A percentile compares a stretch with the other conserved stretches of the same genome.
phyloP scores from a whole-genome alignment of 2,797 vertebrate species.

The Acipenser transmontanus region DNA sequence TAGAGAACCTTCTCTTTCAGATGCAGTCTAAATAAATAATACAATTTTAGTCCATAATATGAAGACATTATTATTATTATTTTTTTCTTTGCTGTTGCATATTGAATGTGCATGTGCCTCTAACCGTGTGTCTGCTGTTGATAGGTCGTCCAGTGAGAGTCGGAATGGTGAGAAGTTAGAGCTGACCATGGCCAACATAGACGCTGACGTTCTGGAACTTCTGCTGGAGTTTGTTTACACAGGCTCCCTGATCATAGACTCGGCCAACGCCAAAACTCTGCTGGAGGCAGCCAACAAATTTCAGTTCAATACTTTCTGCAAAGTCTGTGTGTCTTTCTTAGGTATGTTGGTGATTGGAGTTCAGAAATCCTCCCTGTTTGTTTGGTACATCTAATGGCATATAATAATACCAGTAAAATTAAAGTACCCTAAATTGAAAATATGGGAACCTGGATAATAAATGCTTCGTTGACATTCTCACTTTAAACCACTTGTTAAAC shows the following conservation, averaged over 20 bases:
- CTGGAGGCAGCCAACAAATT: constrained; percentile 98
- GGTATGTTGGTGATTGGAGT: constrained; percentile 59
- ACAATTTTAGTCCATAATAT: constrained; percentile 52
- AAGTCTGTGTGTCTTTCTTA: constrained; percentile 95
- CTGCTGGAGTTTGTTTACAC: constrained; percentile 98
- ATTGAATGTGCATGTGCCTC: constrained; percentile 4
- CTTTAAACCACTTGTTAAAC: no score
- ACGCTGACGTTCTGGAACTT: constrained; percentile 86
- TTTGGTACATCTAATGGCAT: no score
- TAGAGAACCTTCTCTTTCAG: constrained; percentile 83
- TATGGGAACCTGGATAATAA: no score
- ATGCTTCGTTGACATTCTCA: no score
- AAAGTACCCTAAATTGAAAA: no score
- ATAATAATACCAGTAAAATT: no score
- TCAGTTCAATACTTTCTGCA: constrained; percentile 98
- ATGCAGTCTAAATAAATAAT: constrained; percentile 71
- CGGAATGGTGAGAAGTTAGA: constrained; percentile 84
- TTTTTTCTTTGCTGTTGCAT: constrained; percentile 28
- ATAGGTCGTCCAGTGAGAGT: constrained; percentile 83
- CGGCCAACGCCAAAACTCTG: constrained; percentile 93
- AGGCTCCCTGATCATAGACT: constrained; percentile 93
- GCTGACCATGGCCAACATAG: constrained; percentile 88
- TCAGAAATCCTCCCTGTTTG: no score
- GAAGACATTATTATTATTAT: constrained; percentile 21
- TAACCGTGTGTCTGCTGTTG: constrained; percentile 65